Base-by-base conservation (phyloP, 2,113 vertebrate genomes). In the Nothoprocta pentlandii region DNA sequence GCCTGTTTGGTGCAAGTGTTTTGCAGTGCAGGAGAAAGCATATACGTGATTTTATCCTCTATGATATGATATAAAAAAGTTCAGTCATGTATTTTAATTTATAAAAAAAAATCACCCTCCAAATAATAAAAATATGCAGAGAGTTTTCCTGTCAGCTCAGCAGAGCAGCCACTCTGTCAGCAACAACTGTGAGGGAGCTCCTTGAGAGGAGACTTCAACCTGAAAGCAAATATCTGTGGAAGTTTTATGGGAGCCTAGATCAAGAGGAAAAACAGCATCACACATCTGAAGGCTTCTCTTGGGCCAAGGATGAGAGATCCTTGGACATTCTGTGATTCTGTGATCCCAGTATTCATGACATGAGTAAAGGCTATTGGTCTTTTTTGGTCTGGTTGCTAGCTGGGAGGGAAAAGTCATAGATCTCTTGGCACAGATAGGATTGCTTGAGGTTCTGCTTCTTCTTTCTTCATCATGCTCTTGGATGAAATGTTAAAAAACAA, bases 141-240 rank as follows among this genome's bases (percentile, higher is more conserved):
- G 36, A 53, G 87, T 36, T 30, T 87, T 87, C 87, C 69, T 69
- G 68, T 83, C 54, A 69, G 78, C 47, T 93, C 39, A 76, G 71
- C 59, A 46, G 16, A 93, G 75, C 53, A 80, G 70, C 4, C 0
- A 1, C 13, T 46, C 70, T 67, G 32, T 69, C 58, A 84, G 30
- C 0, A 2, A 53, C 39, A 19, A 9, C 69, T 89, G 30, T 0
- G 2, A 62, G 16, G 41, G 79, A 77, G 16, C 44, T 76, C n/a
- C 79, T 77, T 74, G 42, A 67, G 64, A 90, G 80, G 61, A 74
- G 19, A 11, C 15, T 91, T 80, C 85, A 63, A 70, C 51, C 80
- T 39, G 32, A 77, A 94, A 61, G 73, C 73, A 91, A 95, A 86
- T 71, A 75, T 85, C 93, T 94, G 89, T 82, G 61, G 23, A 80